Percentiles rank a stretch among this genome's conserved stretches.
Conservation (phyloP, 2,888 invertebrate genomes). For the Byasa hedistus region DNA sequence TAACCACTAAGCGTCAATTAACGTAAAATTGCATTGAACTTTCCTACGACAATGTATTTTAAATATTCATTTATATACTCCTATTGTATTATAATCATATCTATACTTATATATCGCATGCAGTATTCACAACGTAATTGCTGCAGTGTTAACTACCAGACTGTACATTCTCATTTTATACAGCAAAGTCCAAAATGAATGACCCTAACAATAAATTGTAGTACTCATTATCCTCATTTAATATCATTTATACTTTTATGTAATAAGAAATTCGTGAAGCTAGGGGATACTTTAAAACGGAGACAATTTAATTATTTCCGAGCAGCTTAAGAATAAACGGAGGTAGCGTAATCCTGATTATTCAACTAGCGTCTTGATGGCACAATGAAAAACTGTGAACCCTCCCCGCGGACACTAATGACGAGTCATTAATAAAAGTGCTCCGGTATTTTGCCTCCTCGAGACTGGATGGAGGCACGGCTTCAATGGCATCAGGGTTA, state of each 20-base stretch:
- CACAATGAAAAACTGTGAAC: slow-evolving; percentile 20
- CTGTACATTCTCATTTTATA: background rate
- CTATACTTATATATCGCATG: too few relatives aligned
- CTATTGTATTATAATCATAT: too few relatives aligned
- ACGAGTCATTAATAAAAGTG: slow-evolving; percentile 24
- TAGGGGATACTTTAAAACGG: slow-evolving; percentile 1
- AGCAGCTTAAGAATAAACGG: slow-evolving; percentile 4
- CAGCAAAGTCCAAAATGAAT: too few relatives aligned
- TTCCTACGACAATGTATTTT: background rate
- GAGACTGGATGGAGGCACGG: background rate
- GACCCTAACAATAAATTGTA: too few relatives aligned
- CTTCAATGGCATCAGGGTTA: slow-evolving; percentile 11
- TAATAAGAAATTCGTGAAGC: background rate
- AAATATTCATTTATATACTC: too few relatives aligned
- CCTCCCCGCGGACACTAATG: slow-evolving; percentile 18
- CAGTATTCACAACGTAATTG: too few relatives aligned
- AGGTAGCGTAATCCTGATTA: slow-evolving; percentile 13
- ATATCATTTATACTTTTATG: background rate
- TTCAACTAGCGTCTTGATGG: slow-evolving; percentile 16
- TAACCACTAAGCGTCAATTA: background rate
- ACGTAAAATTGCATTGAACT: background rate
- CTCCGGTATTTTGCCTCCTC: slow-evolving; percentile 9
- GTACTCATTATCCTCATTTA: background rate
- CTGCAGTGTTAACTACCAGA: background rate
- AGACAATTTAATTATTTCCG: slow-evolving; percentile 19